phyloP scores from a whole-genome alignment of 2,888 invertebrate genomes.

The Pegoplata infirma region DNA sequence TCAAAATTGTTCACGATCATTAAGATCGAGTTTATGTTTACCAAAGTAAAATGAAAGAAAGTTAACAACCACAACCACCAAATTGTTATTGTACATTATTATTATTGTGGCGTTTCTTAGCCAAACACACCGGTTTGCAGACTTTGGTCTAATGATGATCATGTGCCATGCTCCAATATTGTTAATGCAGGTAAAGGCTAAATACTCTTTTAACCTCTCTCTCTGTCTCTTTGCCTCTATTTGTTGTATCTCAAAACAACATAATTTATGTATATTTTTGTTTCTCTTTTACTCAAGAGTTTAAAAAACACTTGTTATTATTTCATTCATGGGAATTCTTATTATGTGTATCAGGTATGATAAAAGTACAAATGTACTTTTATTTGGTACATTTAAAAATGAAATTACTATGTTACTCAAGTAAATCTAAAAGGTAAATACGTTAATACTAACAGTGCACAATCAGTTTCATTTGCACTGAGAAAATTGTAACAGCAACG shows the following conservation, averaged over 20 bases:
- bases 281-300: slow-evolving; percentile 34
- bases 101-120: slow-evolving; percentile 26
- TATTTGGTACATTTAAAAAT: no score
- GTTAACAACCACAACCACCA: slow-evolving; percentile 42
- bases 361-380: no score
- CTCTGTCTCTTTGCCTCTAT: neutral
- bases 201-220: neutral
- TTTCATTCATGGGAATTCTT: slow-evolving; percentile 44
- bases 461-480: no score
- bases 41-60: slow-evolving; percentile 53
- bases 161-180: slow-evolving; percentile 14
- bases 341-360: neutral
- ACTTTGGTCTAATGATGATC: slow-evolving; percentile 27
- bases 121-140: slow-evolving; percentile 58
- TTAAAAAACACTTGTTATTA: slow-evolving; percentile 16
- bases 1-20: slow-evolving; percentile 44
- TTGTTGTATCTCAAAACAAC: neutral
- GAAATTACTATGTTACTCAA: no score
- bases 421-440: no score
- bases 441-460: no score
- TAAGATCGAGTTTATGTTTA: slow-evolving; percentile 52
- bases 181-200: slow-evolving; percentile 24
- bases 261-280: neutral
- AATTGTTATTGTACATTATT: slow-evolving; percentile 23
- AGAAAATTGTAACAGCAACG: no score